A percentile compares a stretch with the other conserved stretches of the same genome.
Conservation (phyloP, 1,140 invertebrate genomes). For the Branchinecta lynchi region DNA sequence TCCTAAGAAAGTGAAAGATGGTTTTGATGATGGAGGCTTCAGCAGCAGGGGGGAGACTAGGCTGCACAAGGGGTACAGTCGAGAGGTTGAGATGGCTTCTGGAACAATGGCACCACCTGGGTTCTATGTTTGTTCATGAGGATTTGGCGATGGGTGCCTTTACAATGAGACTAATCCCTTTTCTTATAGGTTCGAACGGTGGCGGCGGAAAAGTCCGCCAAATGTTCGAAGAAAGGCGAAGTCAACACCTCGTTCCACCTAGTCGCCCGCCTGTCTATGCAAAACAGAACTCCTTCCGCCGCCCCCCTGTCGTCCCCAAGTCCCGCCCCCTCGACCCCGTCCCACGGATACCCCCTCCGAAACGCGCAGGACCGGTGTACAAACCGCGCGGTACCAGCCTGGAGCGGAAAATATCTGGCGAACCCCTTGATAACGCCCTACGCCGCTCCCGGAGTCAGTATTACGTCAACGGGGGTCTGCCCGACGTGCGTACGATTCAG, state of each 20-base stretch:
- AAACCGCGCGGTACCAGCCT: conserved; percentile 13
- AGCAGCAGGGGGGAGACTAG: too few relatives aligned
- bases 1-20: too few relatives aligned
- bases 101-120: too few relatives aligned
- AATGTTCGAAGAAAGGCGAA: conserved; percentile 59
- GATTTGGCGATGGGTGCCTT: too few relatives aligned
- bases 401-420: conserved; percentile 5
- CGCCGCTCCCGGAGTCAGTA: conserved; percentile 19
- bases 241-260: conserved; percentile 15
- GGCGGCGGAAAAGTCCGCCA: conserved; percentile 41
- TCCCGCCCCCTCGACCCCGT: not conserved
- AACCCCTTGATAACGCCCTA: conserved; percentile 11
- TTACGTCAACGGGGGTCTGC: conserved; percentile 14
- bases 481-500: not conserved
- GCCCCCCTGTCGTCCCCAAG: not conserved
- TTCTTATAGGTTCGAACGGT: not conserved
- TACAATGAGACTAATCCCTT: not conserved
- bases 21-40: too few relatives aligned
- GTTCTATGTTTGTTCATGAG: too few relatives aligned
- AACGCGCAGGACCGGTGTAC: not conserved
- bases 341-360: not conserved
- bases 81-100: too few relatives aligned
- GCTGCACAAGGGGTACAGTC: too few relatives aligned
- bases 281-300: not conserved
- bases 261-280: conserved; percentile 11